Base-by-base conservation (phyloP, 2,888 invertebrate species). In the Drosophila fungiperda region DNA sequence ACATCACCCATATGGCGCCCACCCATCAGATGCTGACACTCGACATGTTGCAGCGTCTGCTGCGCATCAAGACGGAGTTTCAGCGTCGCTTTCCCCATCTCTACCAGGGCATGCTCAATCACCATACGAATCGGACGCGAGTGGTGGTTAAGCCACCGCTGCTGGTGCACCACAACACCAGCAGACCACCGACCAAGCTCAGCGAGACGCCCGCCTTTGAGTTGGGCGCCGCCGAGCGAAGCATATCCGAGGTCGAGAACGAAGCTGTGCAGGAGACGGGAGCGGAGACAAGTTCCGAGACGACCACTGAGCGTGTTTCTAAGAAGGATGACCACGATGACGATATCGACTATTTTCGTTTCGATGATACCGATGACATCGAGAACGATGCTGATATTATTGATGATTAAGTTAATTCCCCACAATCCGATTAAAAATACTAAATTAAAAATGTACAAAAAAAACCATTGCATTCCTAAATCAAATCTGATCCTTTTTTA, bases 191-290 rank as follows among this genome's bases (percentile, higher is more conserved):
- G 61, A 6, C 20, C 48, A 26, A 20, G 29, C 59, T 48, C 36
- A 45, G 4, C n/a, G 70, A 68, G n/a, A 32, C 15, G n/a, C 88
- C 81, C 2, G 73, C 87, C 35, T 67, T 70, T 6, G 91, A 92
- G 68, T 53, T 92, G 38, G 89, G 87, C 11, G 91, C 91, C 5
- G 92, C 91, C 6, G 92, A 92, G 58, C 84, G 84, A 5, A 66
- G 78, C 35, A 72, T 85, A 0, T 70, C 79, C 38, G 71, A 78
- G 5, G 75, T 63, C 38, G 62, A 49, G 1, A 12, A 8, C 29
- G 48, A 42, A n/a, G 3, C 11, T 15, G 40, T 42, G 23, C 17
- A 20, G 9, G 33, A n/a, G 23, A 3, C 45, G 5, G 11, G 8
- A 11, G 26, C 45, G 15, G 15, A 26, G 17, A 15, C 17, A 7